phyloP scores from a whole-genome alignment of 1,140 invertebrate genomes.

The Eumaeus atala region DNA sequence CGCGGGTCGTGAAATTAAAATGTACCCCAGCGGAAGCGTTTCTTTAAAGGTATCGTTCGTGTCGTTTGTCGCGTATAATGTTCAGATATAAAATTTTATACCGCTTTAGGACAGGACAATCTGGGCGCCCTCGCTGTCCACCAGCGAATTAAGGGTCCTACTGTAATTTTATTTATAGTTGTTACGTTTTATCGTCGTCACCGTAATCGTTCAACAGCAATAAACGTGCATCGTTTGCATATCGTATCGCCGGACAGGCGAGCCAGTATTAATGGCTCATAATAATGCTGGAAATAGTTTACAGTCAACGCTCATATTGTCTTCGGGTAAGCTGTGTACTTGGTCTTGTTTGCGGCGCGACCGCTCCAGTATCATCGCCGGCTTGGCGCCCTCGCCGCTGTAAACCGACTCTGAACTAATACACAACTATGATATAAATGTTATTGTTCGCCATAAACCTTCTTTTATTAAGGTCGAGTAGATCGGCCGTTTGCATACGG shows the following conservation, averaged over 20 bases:
- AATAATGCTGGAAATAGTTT: not conserved
- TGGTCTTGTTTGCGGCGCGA: conserved; percentile 28
- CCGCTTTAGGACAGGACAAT: conserved; percentile 44
- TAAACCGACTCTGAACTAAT: conserved; percentile 65
- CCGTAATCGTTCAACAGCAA: conserved; percentile 10
- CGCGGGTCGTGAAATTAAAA: not conserved
- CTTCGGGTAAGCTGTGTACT: conserved; percentile 11
- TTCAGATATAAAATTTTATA: conserved; percentile 60
- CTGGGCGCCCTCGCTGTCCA: conserved; percentile 37
- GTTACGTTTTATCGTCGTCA: conserved; percentile 33
- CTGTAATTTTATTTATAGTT: conserved; percentile 46
- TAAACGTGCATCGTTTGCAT: not conserved
- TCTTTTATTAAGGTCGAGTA: conserved; percentile 57
- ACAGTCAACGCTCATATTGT: not conserved
- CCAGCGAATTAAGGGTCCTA: conserved; percentile 28
- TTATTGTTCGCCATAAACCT: conserved; percentile 70
- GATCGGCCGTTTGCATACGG: conserved; percentile 35
- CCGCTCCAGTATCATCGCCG: conserved; percentile 35
- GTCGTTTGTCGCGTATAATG: conserved; percentile 60
- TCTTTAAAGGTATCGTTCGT: conserved; percentile 33
- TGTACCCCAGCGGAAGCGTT: conserved; percentile 10
- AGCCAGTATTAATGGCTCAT: not conserved
- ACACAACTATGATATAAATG: conserved; percentile 66
- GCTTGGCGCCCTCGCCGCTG: conserved; percentile 48
- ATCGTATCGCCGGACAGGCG: not conserved